Conservation (phyloP, 2,888 invertebrate species). For the Phengaris arion region DNA sequence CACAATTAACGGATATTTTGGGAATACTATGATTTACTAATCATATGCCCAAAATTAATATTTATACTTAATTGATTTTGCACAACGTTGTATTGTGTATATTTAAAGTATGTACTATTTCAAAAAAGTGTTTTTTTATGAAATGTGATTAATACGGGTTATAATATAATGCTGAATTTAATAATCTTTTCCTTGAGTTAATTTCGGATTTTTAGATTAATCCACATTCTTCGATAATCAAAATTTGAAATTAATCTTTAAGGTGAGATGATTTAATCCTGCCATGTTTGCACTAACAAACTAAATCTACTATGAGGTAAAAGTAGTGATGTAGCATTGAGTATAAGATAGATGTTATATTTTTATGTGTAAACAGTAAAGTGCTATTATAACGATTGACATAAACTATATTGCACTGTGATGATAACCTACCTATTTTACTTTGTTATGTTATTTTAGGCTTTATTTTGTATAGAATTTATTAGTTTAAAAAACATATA, state of each 20-base stretch:
- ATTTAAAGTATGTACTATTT: not conserved
- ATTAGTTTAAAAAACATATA: not conserved
- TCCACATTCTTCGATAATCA: not conserved
- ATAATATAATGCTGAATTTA: not conserved
- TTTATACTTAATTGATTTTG: too few relatives aligned
- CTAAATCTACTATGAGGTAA: slow-evolving; percentile 5
- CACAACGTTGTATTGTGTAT: not conserved
- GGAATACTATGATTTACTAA: too few relatives aligned
- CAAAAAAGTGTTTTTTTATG: not conserved
- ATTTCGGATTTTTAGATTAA: not conserved
- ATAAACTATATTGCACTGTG: slow-evolving; percentile 51
- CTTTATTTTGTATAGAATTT: slow-evolving; percentile 15
- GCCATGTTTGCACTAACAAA: not conserved
- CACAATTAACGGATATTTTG: too few relatives aligned
- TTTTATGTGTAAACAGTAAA: slow-evolving; percentile 21
- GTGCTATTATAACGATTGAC: slow-evolving; percentile 41
- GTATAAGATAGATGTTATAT: slow-evolving; percentile 20
- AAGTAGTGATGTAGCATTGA: not conserved
- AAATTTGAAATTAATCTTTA: not conserved
- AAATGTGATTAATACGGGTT: not conserved
- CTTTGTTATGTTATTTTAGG: slow-evolving; percentile 45
- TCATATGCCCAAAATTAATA: too few relatives aligned
- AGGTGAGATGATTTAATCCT: not conserved
- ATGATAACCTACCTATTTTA: slow-evolving; percentile 57
- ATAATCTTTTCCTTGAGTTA: not conserved